These are phyloP conservation scores for Acanthornis magna DNA, from an alignment of 2,797 vertebrate species.

Conservation along the genomic window DNA sequence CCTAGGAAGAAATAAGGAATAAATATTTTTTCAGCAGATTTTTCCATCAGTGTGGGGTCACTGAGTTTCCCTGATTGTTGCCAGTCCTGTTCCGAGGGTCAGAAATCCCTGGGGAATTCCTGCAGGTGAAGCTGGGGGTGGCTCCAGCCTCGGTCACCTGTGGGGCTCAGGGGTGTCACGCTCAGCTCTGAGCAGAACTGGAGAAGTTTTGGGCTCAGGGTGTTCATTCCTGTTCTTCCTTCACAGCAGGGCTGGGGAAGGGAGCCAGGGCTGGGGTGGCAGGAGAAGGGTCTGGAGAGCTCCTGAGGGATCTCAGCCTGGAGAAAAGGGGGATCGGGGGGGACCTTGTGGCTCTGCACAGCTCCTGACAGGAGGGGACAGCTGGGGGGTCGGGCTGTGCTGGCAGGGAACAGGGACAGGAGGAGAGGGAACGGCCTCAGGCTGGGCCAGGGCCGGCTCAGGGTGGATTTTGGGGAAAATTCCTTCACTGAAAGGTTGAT, in stretches of 20 bases:
- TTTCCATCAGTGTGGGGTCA: neutral
- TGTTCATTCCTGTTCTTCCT: neutral
- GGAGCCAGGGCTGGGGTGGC: too few relatives aligned
- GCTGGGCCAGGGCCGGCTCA: too few relatives aligned
- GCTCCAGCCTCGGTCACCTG: neutral
- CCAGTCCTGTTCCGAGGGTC: neutral
- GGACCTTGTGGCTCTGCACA: neutral
- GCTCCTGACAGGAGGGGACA: neutral
- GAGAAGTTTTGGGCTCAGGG: neutral
- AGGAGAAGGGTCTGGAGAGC: too few relatives aligned
- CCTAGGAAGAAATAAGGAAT: neutral
- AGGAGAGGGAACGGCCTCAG: too few relatives aligned
- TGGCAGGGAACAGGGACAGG: neutral
- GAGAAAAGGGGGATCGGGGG: neutral
- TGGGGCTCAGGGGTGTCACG: too few relatives aligned
- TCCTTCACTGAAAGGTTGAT: neutral
- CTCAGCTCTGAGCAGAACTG: neutral
- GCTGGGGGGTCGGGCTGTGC: neutral
- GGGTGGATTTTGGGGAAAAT: neutral
- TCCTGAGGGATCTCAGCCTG: neutral
- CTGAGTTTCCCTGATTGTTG: neutral
- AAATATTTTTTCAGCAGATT: neutral
- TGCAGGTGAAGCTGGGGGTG: neutral
- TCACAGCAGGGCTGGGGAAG: neutral
- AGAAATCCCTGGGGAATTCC: neutral